Evolutionary conservation across 2,797 vertebrate genomes (phyloP).

Genomic region (Muscicapa comitata): DNA sequence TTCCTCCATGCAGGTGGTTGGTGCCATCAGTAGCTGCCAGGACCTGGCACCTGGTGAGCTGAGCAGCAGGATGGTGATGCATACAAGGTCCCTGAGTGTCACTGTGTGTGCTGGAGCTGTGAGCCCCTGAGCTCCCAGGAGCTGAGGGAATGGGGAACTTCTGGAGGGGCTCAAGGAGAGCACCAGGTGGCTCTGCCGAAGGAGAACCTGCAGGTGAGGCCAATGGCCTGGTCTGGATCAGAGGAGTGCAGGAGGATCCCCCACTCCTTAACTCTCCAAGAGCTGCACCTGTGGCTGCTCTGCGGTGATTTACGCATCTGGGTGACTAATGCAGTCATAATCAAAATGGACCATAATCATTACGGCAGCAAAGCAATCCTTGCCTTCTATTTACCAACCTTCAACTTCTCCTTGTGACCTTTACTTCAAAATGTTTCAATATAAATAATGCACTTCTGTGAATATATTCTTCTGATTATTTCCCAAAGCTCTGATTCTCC

Average conservation of each 20-base stretch:
- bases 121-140: background rate
- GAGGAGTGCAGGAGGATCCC: background rate
- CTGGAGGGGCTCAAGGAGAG: rapidly evolving
- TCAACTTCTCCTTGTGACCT: constrained; percentile 67
- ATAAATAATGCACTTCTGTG: constrained; percentile 75
- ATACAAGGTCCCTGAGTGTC: rapidly evolving
- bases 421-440: constrained; percentile 67
- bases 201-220: background rate
- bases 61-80: background rate
- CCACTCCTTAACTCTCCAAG: background rate
- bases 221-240: rapidly evolving
- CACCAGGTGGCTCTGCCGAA: rapidly evolving
- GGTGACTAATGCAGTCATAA: background rate
- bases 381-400: constrained; percentile 58
- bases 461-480: constrained; percentile 74
- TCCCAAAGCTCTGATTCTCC: constrained; percentile 66
- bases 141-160: rapidly evolving
- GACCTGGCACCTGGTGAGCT: rapidly evolving
- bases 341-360: background rate
- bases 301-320: background rate
- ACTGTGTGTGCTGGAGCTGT: rapidly evolving
- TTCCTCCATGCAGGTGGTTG: rapidly evolving
- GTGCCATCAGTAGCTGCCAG: rapidly evolving
- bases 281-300: background rate
- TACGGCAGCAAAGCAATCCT: background rate